Evolutionary conservation across 2,113 vertebrate species (phyloP).

Genomic region (Lontra canadensis): DNA sequence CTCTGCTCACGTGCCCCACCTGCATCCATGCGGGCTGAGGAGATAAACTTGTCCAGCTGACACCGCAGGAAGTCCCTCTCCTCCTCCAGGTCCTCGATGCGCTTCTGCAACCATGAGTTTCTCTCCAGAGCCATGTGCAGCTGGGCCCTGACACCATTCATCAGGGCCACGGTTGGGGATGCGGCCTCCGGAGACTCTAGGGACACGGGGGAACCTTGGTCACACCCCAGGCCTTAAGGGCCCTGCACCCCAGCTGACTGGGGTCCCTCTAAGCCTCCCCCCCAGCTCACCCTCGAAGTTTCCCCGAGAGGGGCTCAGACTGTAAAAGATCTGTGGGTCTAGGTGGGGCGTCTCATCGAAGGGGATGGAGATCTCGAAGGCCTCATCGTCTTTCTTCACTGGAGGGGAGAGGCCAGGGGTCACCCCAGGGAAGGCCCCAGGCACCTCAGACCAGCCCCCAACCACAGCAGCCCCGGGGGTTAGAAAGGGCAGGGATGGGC

Average conservation of each 20-base stretch:
- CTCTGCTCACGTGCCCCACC: conserved; percentile 9
- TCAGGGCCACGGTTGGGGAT: conserved; percentile 85
- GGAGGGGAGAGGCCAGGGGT: background rate
- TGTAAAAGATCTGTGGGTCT: conserved; percentile 83
- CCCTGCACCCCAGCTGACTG: background rate
- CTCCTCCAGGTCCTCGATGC: conserved; percentile 93
- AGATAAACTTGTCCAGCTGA: conserved; percentile 93
- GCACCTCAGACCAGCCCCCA: background rate
- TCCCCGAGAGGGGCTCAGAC: conserved; percentile 85
- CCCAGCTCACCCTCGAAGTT: conserved; percentile 86
- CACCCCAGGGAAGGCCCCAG: background rate
- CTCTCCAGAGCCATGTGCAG: conserved; percentile 94
- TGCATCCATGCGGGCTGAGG: conserved; percentile 87
- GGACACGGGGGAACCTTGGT: background rate
- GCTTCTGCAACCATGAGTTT: conserved; percentile 93
- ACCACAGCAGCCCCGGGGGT: background rate
- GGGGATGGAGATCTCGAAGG: conserved; percentile 88
- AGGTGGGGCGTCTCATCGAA: conserved; percentile 89
- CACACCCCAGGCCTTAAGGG: background rate
- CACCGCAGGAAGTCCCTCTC: conserved; percentile 93
- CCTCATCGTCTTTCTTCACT: conserved; percentile 90
- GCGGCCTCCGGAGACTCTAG: conserved; percentile 74
- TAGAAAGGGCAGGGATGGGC: background rate
- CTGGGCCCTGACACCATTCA: conserved; percentile 89
- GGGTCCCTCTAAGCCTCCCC: accelerated